Base-by-base conservation (phyloP, 2,888 invertebrate genomes). In the Mimas tiliae region DNA sequence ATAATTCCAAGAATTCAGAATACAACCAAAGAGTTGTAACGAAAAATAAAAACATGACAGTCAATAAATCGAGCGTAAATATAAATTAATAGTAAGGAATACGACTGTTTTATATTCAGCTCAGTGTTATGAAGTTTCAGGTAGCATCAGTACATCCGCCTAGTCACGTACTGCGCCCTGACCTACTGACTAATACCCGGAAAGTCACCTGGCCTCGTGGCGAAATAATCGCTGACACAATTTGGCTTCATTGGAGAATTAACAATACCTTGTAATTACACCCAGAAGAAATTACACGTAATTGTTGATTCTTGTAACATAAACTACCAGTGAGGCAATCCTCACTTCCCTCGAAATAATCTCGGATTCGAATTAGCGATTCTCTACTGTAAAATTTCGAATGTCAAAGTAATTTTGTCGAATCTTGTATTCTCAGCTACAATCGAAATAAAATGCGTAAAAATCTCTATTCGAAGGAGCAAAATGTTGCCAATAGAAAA, bases 121-220 rank as follows among this genome's bases (percentile, higher is more conserved):
- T 65, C 47, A 65, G 47, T 65, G 19, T 45, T 55, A 14, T 45
- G 16, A 34, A 47, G 52, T 34, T 55, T 65, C 47, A 65, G 47
- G 58, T 58, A 55, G 33, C 55, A 14, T 42, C 8, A 58, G n/a
- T 0, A 38, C 11, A 45, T 11, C 45, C 34, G 16, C 19, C 9
- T 33, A 48, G 65, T 58, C 47, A 64, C 55, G 62, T 48, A 51
- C 47, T 58, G 33, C 33, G 19, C 34, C 55, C 48, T 34, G 55
- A 58, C 65, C 48, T 34, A 58, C 64, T 62, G 62, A 19, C 64
- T 51, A 53, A 53, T 53, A 51, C 38, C 38, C 66, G 63, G 6
- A 63, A 34, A 27, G 45, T 45, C 52, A 62, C 19, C 58, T 64
- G 1, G 53, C 53, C 53, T 27, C 27, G n/a, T 47, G 33, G 45